These are phyloP conservation scores for Paraplagusia blochii DNA, from an alignment of 2,113 vertebrate species.

Conservation along the genomic window DNA sequence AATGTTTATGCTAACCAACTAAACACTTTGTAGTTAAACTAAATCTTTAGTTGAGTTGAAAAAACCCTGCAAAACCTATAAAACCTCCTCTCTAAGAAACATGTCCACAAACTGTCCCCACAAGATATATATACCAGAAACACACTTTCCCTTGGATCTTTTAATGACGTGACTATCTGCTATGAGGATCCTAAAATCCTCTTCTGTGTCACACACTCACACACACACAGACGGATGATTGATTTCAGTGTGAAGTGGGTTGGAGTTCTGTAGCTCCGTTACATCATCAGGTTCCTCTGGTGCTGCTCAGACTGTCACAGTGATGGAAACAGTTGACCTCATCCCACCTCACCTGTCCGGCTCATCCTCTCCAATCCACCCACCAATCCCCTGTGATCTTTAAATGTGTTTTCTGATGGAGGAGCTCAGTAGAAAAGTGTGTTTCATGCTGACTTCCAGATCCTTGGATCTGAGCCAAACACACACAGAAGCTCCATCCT, in stretches of 20 bases:
- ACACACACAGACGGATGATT: slow-evolving; percentile 68
- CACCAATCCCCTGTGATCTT: slow-evolving; percentile 9
- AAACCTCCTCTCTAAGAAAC: too few relatives aligned
- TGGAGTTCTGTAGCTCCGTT: slow-evolving; percentile 22
- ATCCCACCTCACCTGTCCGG: neutral
- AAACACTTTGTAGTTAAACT: too few relatives aligned
- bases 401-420: slow-evolving; percentile 14
- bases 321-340: neutral
- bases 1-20: too few relatives aligned
- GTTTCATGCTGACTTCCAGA: slow-evolving; percentile 41
- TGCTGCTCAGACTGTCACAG: neutral
- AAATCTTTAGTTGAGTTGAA: too few relatives aligned
- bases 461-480: slow-evolving; percentile 45
- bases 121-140: too few relatives aligned
- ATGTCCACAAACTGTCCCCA: too few relatives aligned
- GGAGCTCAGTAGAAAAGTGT: slow-evolving; percentile 17
- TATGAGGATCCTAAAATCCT: too few relatives aligned
- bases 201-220: too few relatives aligned
- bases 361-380: neutral
- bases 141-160: too few relatives aligned
- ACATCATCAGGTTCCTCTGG: slow-evolving; percentile 8
- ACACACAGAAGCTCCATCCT: slow-evolving; percentile 38
- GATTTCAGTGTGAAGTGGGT: slow-evolving; percentile 56
- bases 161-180: too few relatives aligned
- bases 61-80: too few relatives aligned